Evolutionary conservation across 2,113 vertebrate species (phyloP), one percentile per base, ranked within the genome.

Genomic region (Dolichallabes microphthalmus): DNA sequence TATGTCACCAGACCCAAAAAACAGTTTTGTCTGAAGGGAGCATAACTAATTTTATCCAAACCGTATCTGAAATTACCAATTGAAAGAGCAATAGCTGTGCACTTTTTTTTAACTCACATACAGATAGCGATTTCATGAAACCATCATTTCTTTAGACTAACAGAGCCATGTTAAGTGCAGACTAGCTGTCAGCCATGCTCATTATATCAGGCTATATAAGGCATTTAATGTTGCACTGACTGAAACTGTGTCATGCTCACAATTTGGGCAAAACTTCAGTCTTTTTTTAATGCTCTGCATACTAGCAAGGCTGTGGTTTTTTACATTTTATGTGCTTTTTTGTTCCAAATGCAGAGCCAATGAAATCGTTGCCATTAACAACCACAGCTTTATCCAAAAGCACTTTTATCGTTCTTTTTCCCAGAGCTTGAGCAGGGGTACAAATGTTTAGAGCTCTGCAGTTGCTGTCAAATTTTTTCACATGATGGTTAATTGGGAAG

Each of bases 161-260:
- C 77, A 45, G 57, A 85, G 61, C 74, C 60, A 55, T 25, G 45
- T 45, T 45, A 8, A 85, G 35, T 74, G 39, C 55, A 86, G 77
- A 53, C 84, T 63, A 3, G 7, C 66, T 64, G 35, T 81, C 66
- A 81, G 78, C 68, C 77, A 45, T 71, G 66, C 35, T 80, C n/a
- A 69, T 85, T 85, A 80, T 60, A 60, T 71, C 52, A 60, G 77
- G 66, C 57, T 81, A 63, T 61, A 85, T 61, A 80, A 71, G 84
- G 76, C 64, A 60, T 73, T 80, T 73, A 69, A 61, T 52, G 4
- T 60, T 81, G 55, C 50, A 68, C 32, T 69, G 45, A 58, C 8
- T 57, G 32, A 35, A 35, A 57, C 30, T 85, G 27, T 68, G 27
- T 69, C 45, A 78, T 68, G 50, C 27, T 68, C 63, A 80, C 63